Conservation (phyloP, 2,113 vertebrate genomes). For the Scartelaos histophorus region DNA sequence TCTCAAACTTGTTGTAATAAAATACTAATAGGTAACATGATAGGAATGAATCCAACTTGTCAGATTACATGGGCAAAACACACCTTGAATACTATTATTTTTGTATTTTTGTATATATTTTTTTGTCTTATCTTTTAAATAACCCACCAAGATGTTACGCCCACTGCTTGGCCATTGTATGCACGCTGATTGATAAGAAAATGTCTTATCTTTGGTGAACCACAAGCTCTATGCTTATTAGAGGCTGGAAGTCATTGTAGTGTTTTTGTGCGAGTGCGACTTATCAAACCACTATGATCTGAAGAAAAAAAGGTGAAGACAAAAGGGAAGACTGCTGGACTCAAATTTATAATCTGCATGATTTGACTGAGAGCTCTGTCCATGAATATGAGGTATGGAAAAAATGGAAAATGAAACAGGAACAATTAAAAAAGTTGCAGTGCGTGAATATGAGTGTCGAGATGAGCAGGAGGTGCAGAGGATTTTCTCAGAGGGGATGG, state of each 20-base stretch:
- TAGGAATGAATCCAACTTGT: too few species aligned
- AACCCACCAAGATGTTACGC: not conserved
- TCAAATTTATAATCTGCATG: not conserved
- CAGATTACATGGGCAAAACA: not conserved
- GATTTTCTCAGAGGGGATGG: constrained; percentile 52
- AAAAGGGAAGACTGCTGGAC: too few species aligned
- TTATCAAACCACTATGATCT: too few species aligned
- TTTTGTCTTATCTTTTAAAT: not conserved
- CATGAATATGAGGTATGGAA: not conserved
- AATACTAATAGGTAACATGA: too few species aligned
- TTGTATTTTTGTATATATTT: not conserved
- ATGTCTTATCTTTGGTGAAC: not conserved
- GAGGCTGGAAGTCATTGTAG: not conserved
- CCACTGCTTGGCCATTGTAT: not conserved
- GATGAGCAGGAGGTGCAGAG: constrained; percentile 32
- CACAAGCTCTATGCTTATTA: not conserved
- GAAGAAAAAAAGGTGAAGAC: too few species aligned
- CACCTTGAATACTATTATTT: not conserved
- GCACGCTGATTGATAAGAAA: not conserved
- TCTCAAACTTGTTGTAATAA: too few species aligned
- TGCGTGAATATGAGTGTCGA: constrained; percentile 32
- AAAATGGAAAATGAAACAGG: not conserved
- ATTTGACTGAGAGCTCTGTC: not conserved
- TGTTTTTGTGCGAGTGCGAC: not conserved
- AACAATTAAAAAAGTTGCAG: constrained; percentile 1